Conservation (phyloP, 2,113 vertebrate species). For the Hypanus sabinus region DNA sequence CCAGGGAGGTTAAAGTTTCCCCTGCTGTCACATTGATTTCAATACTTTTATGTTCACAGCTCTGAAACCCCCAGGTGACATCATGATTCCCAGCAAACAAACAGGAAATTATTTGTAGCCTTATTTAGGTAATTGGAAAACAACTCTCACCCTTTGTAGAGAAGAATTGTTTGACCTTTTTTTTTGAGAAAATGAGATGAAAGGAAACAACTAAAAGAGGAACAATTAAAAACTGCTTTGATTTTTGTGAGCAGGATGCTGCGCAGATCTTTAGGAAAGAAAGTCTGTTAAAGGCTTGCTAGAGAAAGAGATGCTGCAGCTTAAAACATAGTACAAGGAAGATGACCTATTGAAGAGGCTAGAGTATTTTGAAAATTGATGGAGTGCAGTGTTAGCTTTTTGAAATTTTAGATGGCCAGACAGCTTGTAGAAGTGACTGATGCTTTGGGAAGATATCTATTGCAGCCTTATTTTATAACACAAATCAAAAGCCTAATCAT, state of each 20-base stretch:
- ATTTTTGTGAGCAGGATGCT: background rate
- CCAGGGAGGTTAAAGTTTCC: background rate
- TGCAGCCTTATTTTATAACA: background rate
- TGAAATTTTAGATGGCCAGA: background rate
- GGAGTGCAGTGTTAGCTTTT: background rate
- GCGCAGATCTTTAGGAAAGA: background rate
- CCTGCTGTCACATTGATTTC: background rate
- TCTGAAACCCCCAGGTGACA: background rate
- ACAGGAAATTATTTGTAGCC: background rate
- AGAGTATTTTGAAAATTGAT: background rate
- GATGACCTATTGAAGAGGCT: background rate
- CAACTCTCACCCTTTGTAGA: background rate
- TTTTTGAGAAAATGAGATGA: background rate
- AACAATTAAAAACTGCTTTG: background rate
- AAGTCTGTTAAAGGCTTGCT: background rate
- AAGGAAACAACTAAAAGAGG: background rate
- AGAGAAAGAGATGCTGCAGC: background rate
- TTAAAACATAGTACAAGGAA: background rate
- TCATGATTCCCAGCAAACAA: background rate
- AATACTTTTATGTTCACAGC: background rate
- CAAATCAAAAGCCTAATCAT: constrained; percentile 19
- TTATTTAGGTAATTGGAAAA: background rate
- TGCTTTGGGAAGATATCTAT: background rate
- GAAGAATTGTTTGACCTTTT: background rate
- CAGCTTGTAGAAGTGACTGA: background rate